Evolutionary conservation across 2,888 invertebrate genomes (phyloP).

Genomic region (Drosophila pseudotalamancana): DNA sequence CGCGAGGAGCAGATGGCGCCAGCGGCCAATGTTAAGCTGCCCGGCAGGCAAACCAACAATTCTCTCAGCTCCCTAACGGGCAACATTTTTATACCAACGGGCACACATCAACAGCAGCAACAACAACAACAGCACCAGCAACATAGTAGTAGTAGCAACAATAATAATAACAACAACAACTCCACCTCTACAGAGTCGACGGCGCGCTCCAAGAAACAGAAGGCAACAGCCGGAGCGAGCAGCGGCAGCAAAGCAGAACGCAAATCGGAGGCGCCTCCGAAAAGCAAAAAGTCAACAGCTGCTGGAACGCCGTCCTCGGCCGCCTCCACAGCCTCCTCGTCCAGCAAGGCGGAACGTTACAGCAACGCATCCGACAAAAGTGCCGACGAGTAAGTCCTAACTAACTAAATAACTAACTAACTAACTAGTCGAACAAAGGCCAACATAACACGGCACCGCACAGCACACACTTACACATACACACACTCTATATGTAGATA

Average conservation of each 20-base stretch:
- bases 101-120: constrained; percentile 43
- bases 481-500: constrained; percentile 3
- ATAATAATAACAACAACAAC: constrained; percentile 3
- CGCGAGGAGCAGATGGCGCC: constrained; percentile 82
- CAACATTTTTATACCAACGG: constrained; percentile 89
- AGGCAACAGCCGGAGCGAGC: constrained; percentile 30
- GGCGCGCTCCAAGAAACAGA: constrained; percentile 61
- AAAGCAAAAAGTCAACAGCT: constrained; percentile 38
- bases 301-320: constrained; percentile 39
- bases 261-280: constrained; percentile 46
- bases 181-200: constrained; percentile 22
- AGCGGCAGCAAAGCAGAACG: constrained; percentile 42
- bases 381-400: constrained; percentile 79
- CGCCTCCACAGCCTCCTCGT: constrained; percentile 59
- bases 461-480: background rate
- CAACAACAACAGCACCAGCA: constrained; percentile 47
- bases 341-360: constrained; percentile 63
- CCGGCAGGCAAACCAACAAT: constrained; percentile 93
- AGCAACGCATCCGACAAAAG: constrained; percentile 79
- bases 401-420: constrained; percentile 1
- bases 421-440: constrained; percentile 4
- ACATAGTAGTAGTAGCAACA: constrained; percentile 50
- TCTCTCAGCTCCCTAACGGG: constrained; percentile 93
- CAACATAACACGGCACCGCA: constrained; percentile 12
- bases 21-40: constrained; percentile 83